These are phyloP conservation scores for Myiotriccus ornatus DNA, from an alignment of 2,797 vertebrate species.

Conservation along the genomic window DNA sequence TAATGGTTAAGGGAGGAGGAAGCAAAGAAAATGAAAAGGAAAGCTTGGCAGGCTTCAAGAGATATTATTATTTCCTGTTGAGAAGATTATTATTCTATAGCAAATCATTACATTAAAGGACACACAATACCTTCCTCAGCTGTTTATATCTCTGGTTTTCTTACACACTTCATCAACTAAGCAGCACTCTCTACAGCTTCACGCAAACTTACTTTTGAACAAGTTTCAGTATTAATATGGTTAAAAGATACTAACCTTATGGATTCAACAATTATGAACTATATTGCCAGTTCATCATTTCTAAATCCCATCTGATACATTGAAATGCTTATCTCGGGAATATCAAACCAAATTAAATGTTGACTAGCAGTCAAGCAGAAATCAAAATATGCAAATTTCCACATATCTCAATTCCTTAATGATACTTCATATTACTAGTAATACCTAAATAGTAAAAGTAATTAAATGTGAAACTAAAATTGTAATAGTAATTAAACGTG, in stretches of 20 bases:
- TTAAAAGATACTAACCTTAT: background rate
- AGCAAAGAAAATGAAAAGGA: background rate
- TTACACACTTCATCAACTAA: background rate
- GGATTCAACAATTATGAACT: background rate
- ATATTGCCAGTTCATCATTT: background rate
- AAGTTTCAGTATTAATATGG: background rate
- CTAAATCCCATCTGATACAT: background rate
- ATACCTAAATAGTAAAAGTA: background rate
- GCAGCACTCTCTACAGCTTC: background rate
- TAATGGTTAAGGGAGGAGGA: background rate
- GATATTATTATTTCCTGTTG: background rate
- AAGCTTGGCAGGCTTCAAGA: background rate
- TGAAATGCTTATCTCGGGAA: background rate
- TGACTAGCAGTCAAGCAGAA: background rate
- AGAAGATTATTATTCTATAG: background rate
- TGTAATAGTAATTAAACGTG: background rate
- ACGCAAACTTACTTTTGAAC: background rate
- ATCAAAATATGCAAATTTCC: background rate
- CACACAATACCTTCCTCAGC: background rate
- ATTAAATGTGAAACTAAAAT: background rate
- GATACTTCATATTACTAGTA: background rate
- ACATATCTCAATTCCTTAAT: background rate
- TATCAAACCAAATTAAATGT: background rate
- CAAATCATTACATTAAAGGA: background rate
- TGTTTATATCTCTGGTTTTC: background rate